A percentile compares a stretch with the other conserved stretches of the same genome.
These are phyloP conservation scores for Malacoraja senta DNA, from an alignment of 2,797 vertebrate genomes.

Conservation along the genomic window DNA sequence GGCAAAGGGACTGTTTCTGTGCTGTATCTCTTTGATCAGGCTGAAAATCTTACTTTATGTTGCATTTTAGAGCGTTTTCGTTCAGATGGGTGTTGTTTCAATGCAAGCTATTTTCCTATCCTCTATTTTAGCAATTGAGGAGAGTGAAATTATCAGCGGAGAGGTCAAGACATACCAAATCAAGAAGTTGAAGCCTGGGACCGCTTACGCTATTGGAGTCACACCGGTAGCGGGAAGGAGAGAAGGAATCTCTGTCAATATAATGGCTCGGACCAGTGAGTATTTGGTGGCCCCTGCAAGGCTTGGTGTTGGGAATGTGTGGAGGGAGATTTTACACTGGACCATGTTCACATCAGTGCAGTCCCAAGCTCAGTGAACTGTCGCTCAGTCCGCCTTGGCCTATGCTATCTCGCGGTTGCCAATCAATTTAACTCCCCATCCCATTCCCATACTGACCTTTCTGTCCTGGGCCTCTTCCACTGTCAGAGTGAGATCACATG, in stretches of 20 bases:
- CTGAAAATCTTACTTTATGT: too few species aligned
- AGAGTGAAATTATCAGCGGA: not conserved
- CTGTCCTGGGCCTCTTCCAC: too few species aligned
- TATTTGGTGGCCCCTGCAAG: not conserved
- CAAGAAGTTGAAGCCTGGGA: not conserved
- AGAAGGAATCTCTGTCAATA: not conserved
- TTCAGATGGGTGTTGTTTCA: not conserved
- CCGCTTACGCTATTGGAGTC: conserved; percentile 16
- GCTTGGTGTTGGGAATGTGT: not conserved
- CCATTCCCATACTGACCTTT: too few species aligned
- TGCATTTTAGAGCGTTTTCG: not conserved
- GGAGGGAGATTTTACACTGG: not conserved
- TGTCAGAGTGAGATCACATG: too few species aligned
- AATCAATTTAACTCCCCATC: too few species aligned
- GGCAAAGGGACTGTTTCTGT: too few species aligned
- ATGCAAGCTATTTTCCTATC: not conserved
- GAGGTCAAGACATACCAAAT: not conserved
- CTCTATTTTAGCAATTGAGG: not conserved
- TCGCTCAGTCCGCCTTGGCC: too few species aligned
- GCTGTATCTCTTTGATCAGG: too few species aligned
- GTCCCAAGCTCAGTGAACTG: not conserved
- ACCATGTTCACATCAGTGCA: not conserved
- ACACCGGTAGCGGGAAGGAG: not conserved
- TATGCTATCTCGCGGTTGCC: too few species aligned
- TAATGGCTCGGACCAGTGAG: not conserved